phyloP scores from a whole-genome alignment of 1,140 invertebrate genomes.

The Metaphire vulgaris region DNA sequence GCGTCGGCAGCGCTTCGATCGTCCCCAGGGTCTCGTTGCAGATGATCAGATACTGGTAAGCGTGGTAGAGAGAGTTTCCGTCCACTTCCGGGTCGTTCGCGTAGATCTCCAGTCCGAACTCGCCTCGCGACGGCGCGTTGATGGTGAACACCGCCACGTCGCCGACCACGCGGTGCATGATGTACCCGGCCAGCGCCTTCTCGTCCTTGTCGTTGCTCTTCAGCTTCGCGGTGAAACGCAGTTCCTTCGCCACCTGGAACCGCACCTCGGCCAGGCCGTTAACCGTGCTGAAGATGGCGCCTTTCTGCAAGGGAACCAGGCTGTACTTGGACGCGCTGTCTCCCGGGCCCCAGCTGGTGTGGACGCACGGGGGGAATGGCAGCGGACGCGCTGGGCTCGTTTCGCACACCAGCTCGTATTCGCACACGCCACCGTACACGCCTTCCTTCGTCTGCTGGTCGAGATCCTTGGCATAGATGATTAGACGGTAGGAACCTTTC shows the following conservation, averaged over 20 bases:
- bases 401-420: slow-evolving; percentile 45
- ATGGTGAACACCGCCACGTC: slow-evolving; percentile 50
- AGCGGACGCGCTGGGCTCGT: slow-evolving; percentile 31
- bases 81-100: slow-evolving; percentile 50
- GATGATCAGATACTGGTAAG: slow-evolving; percentile 49
- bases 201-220: slow-evolving; percentile 43
- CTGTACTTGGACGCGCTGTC: slow-evolving; percentile 36
- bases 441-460: slow-evolving; percentile 47
- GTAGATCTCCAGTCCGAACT: slow-evolving; percentile 52
- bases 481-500: slow-evolving; percentile 47
- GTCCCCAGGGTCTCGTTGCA: slow-evolving; percentile 45
- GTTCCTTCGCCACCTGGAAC: slow-evolving; percentile 35
- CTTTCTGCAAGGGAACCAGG: slow-evolving; percentile 44
- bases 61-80: slow-evolving; percentile 48
- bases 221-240: slow-evolving; percentile 52
- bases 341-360: slow-evolving; percentile 46
- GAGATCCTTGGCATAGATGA: slow-evolving; percentile 51
- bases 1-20: slow-evolving; percentile 41
- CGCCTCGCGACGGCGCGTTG: slow-evolving; percentile 45
- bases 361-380: slow-evolving; percentile 51
- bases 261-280: slow-evolving; percentile 32
- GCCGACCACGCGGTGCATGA: slow-evolving; percentile 46
- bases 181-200: slow-evolving; percentile 45
- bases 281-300: slow-evolving; percentile 40
- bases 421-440: slow-evolving; percentile 52